Conservation (phyloP, 1,140 invertebrate species). For the Zaprionus gabonicus region DNA sequence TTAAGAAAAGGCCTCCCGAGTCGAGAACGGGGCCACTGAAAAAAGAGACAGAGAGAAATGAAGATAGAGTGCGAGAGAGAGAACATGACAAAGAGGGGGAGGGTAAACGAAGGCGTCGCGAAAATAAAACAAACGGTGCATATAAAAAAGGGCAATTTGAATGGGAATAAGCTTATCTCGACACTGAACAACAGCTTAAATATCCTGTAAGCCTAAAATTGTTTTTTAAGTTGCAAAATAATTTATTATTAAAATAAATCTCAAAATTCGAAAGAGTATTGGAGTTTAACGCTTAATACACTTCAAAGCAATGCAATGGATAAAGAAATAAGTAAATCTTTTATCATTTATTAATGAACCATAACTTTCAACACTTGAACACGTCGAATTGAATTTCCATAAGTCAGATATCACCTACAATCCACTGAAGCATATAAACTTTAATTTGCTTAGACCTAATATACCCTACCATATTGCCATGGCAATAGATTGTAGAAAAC, state of each 20-base stretch:
- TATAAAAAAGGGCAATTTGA: slow-evolving; percentile 77
- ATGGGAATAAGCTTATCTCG: slow-evolving; percentile 48
- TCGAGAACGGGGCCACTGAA: slow-evolving; percentile 48
- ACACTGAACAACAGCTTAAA: slow-evolving; percentile 31
- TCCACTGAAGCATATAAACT: not conserved
- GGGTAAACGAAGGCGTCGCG: slow-evolving; percentile 26
- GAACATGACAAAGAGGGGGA: not conserved
- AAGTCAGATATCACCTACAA: not conserved
- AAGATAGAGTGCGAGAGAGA: not conserved
- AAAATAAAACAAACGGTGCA: slow-evolving; percentile 68
- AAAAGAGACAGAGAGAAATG: not conserved
- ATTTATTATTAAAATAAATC: not conserved
- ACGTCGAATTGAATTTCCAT: too few species aligned
- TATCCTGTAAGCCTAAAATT: slow-evolving; percentile 34
- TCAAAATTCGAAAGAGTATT: not conserved
- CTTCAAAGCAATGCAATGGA: not conserved
- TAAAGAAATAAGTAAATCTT: not conserved
- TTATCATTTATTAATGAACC: too few species aligned
- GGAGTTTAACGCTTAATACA: not conserved
- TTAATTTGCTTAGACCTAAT: not conserved
- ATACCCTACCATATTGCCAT: slow-evolving; percentile 7
- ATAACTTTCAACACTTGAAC: too few species aligned
- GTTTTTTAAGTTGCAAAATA: not conserved
- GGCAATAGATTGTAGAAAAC: slow-evolving; percentile 14
- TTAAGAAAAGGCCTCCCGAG: slow-evolving; percentile 60